These are phyloP conservation scores for Drosophila setosimentum DNA, from an alignment of 2,888 invertebrate genomes.

Conservation along the genomic window DNA sequence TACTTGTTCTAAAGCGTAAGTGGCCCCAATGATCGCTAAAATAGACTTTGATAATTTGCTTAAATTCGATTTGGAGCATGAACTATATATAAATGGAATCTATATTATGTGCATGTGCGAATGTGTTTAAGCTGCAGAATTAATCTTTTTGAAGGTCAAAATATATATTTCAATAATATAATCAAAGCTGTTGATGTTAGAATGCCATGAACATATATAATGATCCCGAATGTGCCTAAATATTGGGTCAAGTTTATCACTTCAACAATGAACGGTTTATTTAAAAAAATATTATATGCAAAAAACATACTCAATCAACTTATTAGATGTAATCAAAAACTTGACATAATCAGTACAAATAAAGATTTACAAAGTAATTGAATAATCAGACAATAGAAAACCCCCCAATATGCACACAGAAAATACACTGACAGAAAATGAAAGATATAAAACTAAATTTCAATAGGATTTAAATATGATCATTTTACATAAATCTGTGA, in stretches of 20 bases:
- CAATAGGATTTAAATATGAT: neutral
- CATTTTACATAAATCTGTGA: neutral
- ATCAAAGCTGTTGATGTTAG: neutral
- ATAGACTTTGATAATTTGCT: neutral
- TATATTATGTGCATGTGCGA: too few relatives aligned
- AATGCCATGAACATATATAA: neutral
- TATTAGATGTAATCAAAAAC: slow-evolving; percentile 45
- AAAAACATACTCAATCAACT: slow-evolving; percentile 26
- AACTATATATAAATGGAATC: neutral
- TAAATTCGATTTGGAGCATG: neutral
- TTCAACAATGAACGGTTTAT: slow-evolving; percentile 1
- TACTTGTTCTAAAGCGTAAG: too few relatives aligned
- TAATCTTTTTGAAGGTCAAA: neutral
- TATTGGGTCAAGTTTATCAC: slow-evolving; percentile 1
- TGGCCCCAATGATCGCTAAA: neutral
- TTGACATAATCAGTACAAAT: slow-evolving; percentile 43
- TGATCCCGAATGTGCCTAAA: too few relatives aligned
- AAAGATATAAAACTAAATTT: slow-evolving; percentile 12
- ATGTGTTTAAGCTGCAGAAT: neutral
- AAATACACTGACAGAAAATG: slow-evolving; percentile 9
- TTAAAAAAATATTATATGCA: slow-evolving; percentile 7
- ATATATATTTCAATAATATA: neutral
- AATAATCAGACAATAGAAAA: slow-evolving; percentile 36
- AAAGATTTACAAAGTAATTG: slow-evolving; percentile 52
- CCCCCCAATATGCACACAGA: slow-evolving; percentile 17